Percentiles rank a stretch among this genome's conserved stretches.
Evolutionary conservation across 1,140 invertebrate genomes (phyloP).

Genomic region (Drosophila parvula): DNA sequence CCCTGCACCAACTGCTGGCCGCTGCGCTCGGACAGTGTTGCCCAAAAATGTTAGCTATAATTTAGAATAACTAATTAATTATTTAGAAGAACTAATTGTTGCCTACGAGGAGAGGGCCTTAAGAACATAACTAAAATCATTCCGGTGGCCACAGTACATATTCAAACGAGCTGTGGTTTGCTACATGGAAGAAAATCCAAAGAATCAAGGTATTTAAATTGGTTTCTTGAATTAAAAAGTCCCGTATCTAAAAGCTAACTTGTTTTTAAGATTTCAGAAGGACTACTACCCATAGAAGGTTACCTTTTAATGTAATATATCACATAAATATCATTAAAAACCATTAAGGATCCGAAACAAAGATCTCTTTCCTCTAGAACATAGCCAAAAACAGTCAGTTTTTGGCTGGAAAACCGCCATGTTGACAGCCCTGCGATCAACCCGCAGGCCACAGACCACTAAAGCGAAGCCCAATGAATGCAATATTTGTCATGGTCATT

Average conservation of each 20-base stretch:
- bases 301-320: not conserved
- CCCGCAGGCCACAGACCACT: conserved; percentile 5
- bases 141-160: too few relatives aligned
- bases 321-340: not conserved
- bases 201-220: fast-evolving
- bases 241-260: too few relatives aligned
- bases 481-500: conserved; percentile 79
- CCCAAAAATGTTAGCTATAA: not conserved
- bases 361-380: not conserved
- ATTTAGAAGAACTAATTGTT: not conserved
- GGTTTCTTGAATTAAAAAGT: not conserved
- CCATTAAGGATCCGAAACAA: fast-evolving
- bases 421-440: not conserved
- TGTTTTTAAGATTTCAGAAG: too few relatives aligned
- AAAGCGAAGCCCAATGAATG: conserved; percentile 49
- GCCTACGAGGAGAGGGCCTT: not conserved
- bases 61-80: not conserved
- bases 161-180: too few relatives aligned
- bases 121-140: too few relatives aligned
- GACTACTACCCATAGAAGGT: too few relatives aligned
- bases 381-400: not conserved
- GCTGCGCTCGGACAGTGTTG: conserved; percentile 2
- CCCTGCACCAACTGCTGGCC: conserved; percentile 12
- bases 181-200: too few relatives aligned
- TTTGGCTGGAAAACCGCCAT: not conserved